A percentile compares a stretch with the other conserved stretches of the same genome.
phyloP scores from a whole-genome alignment of 2,888 invertebrate species.

The Ochropacha duplaris region DNA sequence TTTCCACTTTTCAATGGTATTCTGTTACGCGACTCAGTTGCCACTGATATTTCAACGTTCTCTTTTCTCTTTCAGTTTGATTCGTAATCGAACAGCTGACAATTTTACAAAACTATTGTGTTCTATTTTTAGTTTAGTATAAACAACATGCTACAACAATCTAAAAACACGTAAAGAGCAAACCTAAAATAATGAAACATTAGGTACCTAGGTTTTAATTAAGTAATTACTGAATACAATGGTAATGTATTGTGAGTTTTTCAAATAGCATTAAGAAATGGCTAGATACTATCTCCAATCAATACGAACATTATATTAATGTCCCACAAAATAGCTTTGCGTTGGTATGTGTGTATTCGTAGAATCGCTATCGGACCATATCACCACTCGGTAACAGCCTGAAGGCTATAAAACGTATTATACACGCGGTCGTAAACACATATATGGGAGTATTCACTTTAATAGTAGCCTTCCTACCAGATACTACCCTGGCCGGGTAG shows the following conservation, averaged over 20 bases:
- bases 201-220: not conserved
- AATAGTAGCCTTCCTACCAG: conserved; percentile 21
- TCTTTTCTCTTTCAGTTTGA: not conserved
- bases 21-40: not conserved
- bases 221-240: not conserved
- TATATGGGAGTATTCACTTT: conserved; percentile 37
- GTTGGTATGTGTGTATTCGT: not conserved
- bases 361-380: conserved; percentile 16
- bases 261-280: not conserved
- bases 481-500: conserved; percentile 4
- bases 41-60: not conserved
- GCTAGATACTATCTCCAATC: not conserved
- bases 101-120: not conserved
- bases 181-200: not conserved
- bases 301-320: conserved; percentile 1
- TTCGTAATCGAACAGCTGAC: not conserved
- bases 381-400: conserved; percentile 39
- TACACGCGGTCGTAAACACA: conserved; percentile 70
- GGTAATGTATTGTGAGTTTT: not conserved
- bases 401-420: conserved; percentile 55
- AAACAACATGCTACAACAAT: not conserved
- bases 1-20: conserved; percentile 11
- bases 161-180: not conserved
- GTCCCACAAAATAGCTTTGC: not conserved
- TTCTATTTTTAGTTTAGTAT: not conserved